Evolutionary conservation across 2,113 vertebrate species (phyloP), one percentile per base, ranked within the genome.

Genomic region (Alexandromys fortis): DNA sequence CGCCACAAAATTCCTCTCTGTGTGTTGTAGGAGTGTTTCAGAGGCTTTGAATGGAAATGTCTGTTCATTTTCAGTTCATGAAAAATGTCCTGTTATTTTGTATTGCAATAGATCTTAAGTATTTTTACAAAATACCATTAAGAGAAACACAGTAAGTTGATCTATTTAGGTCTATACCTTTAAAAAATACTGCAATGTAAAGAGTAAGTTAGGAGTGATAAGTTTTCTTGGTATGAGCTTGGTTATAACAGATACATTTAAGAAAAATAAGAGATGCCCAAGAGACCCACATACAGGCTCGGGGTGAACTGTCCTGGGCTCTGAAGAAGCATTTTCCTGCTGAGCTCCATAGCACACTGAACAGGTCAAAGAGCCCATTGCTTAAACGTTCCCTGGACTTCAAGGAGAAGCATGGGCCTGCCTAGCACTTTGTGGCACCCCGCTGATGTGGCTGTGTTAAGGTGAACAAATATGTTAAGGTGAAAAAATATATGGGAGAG

Each of bases 61-160:
- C 86, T 92, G 47, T 95, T 95, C 55, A 92, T 95, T 92, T 67
- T 45, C 26, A 12, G 86, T 87, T 96, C 90, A 86, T 78, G 17
- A 96, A 70, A 75, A 92, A 55, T 58, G 35, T 49, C 10, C 42
- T 75, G 0, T 86, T 81, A 76, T 76, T 83, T 65, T 72, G 33
- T 38, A 55, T 38, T 87, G 13, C 89, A 78, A 85, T 14, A 83
- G 9, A 3, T 61, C 30, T 91, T 55, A 94, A 86, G 7, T n/a
- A 55, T n/a, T 92, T 92, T 95, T 81, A 17, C 45, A 94, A 68
- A 35, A 45, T 77, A 76, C 0, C 87, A 87, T 42, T 89, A 78
- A 70, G 79, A 91, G 22, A 91, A 72, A 73, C 96, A 61, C 7
- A 33, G 10, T 47, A 93, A 58, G 47, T 65, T 82, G 5, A 79